A percentile compares a stretch with the other conserved stretches of the same genome.
phyloP scores from a whole-genome alignment of 2,888 invertebrate genomes.

The Zele albiditarsus region DNA sequence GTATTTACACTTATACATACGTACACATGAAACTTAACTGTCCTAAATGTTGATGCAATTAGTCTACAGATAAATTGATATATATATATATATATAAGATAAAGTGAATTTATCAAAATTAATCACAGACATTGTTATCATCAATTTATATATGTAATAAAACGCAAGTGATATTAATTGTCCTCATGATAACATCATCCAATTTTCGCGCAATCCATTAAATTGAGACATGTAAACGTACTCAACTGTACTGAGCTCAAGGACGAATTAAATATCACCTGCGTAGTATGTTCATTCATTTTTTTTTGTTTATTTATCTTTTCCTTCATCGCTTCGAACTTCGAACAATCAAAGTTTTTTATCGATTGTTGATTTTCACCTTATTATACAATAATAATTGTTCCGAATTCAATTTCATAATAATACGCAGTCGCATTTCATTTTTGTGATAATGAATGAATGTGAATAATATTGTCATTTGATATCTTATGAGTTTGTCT shows the following conservation, averaged over 20 bases:
- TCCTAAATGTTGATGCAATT: background rate
- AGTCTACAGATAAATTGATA: background rate
- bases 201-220: background rate
- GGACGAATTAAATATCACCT: background rate
- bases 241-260: background rate
- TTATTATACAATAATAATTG: too few species aligned
- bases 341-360: background rate
- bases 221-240: background rate
- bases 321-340: background rate
- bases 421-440: too few species aligned
- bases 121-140: background rate
- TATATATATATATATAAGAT: background rate
- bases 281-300: background rate
- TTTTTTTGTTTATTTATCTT: background rate
- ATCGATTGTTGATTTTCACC: too few species aligned
- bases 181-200: background rate
- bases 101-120: background rate
- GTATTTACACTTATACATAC: background rate
- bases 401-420: too few species aligned
- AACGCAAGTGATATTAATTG: background rate
- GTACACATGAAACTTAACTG: too few species aligned
- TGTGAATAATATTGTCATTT: background rate
- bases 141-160: background rate
- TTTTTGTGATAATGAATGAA: background rate
- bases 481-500: background rate